A percentile compares a stretch with the other conserved stretches of the same genome.
These are phyloP conservation scores for Melanargia galathea DNA, from an alignment of 2,888 invertebrate species.

Conservation along the genomic window DNA sequence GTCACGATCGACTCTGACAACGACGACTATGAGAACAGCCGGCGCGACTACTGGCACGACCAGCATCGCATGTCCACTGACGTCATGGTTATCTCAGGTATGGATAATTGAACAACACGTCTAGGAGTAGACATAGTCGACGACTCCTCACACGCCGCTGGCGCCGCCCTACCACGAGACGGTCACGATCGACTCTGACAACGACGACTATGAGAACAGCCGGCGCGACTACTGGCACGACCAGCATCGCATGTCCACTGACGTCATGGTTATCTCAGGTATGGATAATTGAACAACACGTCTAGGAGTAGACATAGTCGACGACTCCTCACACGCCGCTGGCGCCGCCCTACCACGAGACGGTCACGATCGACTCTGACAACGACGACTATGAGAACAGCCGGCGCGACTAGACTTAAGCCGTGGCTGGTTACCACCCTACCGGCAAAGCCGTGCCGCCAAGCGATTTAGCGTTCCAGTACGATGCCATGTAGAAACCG, in stretches of 20 bases:
- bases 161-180: constrained; percentile 82
- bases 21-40: constrained; percentile 40
- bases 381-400: constrained; percentile 67
- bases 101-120: constrained; percentile 72
- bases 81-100: neutral
- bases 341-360: too few relatives aligned
- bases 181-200: constrained; percentile 76
- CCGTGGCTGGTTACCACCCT: too few relatives aligned
- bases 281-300: constrained; percentile 17
- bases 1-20: neutral
- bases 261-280: constrained; percentile 76
- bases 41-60: neutral
- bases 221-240: constrained; percentile 72
- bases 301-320: constrained; percentile 37
- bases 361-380: too few relatives aligned
- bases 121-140: constrained; percentile 55
- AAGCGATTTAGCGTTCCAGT: too few relatives aligned
- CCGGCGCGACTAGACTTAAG: constrained; percentile 69
- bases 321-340: too few relatives aligned
- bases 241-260: constrained; percentile 57
- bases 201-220: constrained; percentile 65
- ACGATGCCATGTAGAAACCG: too few relatives aligned
- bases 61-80: neutral
- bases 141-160: too few relatives aligned
- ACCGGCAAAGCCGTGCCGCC: too few relatives aligned